phyloP scores from a whole-genome alignment of 2,888 invertebrate genomes.

The Tipula helvola region DNA sequence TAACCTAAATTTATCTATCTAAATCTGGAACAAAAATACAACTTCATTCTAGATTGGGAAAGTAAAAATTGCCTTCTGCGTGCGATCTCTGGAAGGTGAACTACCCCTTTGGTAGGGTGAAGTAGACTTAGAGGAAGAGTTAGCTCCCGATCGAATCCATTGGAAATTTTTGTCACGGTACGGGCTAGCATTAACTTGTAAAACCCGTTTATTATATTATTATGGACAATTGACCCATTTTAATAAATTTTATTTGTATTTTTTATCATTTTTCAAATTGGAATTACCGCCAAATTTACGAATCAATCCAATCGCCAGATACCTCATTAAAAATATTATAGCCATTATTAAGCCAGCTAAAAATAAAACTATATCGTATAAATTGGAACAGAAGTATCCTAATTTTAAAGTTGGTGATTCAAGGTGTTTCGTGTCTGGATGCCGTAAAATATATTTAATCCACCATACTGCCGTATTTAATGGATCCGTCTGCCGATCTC shows the following conservation, averaged over 20 bases:
- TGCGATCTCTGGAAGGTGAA: too few species aligned
- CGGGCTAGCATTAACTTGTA: too few species aligned
- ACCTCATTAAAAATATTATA: background rate
- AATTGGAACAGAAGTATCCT: conserved; percentile 36
- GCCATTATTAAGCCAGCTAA: background rate
- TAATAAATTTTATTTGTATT: background rate
- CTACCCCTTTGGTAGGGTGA: too few species aligned
- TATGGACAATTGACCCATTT: too few species aligned
- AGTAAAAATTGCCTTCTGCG: too few species aligned
- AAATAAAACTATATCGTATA: conserved; percentile 34
- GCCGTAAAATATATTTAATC: conserved; percentile 48
- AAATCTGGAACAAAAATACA: too few species aligned
- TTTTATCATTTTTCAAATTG: background rate
- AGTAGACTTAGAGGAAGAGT: too few species aligned
- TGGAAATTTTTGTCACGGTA: too few species aligned
- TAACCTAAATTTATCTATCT: too few species aligned
- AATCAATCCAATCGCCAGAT: background rate
- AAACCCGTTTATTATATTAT: too few species aligned
- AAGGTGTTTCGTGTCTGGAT: conserved; percentile 40
- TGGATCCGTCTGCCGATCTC: conserved; percentile 28
- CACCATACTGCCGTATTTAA: conserved; percentile 46
- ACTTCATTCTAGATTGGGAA: too few species aligned
- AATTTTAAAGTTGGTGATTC: conserved; percentile 33
- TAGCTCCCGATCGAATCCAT: too few species aligned
- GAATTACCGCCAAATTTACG: background rate